Evolutionary conservation across 2,113 vertebrate species (phyloP), one percentile per base, ranked within the genome.

Genomic region (Cardinalis cardinalis): DNA sequence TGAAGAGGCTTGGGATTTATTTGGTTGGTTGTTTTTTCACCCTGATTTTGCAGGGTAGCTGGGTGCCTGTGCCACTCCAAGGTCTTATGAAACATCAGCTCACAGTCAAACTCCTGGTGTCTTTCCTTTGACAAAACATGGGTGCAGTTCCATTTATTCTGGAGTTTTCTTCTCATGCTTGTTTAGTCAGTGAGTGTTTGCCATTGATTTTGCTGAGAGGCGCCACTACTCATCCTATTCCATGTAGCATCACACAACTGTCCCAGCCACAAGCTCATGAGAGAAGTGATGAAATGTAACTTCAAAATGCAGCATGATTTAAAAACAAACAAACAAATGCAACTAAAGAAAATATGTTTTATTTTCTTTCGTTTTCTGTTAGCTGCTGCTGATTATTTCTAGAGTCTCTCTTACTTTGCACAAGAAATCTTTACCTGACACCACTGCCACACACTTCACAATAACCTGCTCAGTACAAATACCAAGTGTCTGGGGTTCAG

Each of bases 161-260:
- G 48, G 43, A 18, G 15, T 19, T 19, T 49, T 26, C 0, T 21
- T 21, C 41, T 26, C 0, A 0, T n/a, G 21, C 31, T 18, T 38
- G 18, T 56, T 86, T 32, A 34, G 43, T 16, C 0, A 2, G 14
- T 7, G 52, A 13, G 24, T 48, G 32, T 71, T 94, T 86, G 56
- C 36, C 18, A 8, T 15, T 86, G 51, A 32, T 29, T 87, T 40
- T 73, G 43, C 18, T 55, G 65, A 70, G 23, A 52, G 64, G 34
- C 58, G 34, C 21, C 24, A 9, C 29, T 46, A 0, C 34, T 75
- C 24, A 19, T 78, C 58, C 13, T 25, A 49, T 60, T 44, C 73
- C 56, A 58, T 53, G 28, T 7, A 43, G 25, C 38, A 10, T 36
- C 43, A 55, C 26, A 32, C 53, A 69, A 12, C 21, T 77, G 41